A percentile compares a stretch with the other conserved stretches of the same genome.
Evolutionary conservation across 2,888 invertebrate genomes (phyloP).

Genomic region (Lathronympha strigana): DNA sequence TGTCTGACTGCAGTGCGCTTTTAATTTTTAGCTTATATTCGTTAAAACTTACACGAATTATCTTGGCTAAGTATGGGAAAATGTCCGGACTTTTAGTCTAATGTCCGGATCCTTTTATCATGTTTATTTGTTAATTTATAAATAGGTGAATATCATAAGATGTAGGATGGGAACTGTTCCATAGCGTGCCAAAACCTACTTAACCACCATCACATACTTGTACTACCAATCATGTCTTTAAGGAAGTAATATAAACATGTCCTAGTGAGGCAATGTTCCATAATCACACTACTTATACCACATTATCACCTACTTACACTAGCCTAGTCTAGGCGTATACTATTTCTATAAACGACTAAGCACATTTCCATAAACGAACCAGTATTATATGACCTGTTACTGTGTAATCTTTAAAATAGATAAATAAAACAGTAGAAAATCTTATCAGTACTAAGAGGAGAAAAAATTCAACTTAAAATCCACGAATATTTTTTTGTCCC

Average conservation of each 20-base stretch:
- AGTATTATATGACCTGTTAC: background rate
- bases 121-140: too few relatives aligned
- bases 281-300: slow-evolving; percentile 15
- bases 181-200: background rate
- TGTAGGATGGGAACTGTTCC: background rate
- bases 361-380: background rate
- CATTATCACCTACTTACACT: slow-evolving; percentile 15
- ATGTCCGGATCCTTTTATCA: too few relatives aligned
- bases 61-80: too few relatives aligned
- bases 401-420: too few relatives aligned
- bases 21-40: too few relatives aligned
- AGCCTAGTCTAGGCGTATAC: background rate
- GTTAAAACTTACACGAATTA: too few relatives aligned
- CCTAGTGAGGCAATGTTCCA: background rate
- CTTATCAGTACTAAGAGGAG: too few relatives aligned
- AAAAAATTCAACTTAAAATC: too few relatives aligned
- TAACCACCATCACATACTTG: background rate
- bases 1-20: too few relatives aligned
- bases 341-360: background rate
- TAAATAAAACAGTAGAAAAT: too few relatives aligned
- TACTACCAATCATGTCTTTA: background rate
- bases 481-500: too few relatives aligned
- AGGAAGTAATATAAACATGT: slow-evolving; percentile 3
- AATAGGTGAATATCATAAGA: background rate
- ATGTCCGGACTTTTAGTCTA: too few relatives aligned